phyloP scores from a whole-genome alignment of 1,140 invertebrate species.

The Chironomus striatipennis region DNA sequence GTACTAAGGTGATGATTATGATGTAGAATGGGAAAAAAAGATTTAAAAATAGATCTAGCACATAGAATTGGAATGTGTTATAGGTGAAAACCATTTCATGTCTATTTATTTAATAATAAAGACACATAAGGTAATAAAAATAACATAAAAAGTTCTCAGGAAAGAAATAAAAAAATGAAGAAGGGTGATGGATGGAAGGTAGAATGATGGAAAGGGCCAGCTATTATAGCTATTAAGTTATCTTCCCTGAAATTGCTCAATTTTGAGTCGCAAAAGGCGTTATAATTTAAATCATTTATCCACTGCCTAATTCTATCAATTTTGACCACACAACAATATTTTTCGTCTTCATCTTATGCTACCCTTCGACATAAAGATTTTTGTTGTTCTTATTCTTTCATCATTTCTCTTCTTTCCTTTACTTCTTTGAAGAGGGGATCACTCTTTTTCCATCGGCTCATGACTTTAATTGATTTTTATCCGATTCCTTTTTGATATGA shows the following conservation, averaged over 20 bases:
- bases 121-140: not conserved
- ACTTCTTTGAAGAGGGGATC: not conserved
- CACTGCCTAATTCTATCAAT: constrained; percentile 20
- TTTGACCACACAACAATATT: constrained; percentile 18
- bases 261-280: constrained; percentile 22
- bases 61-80: not conserved
- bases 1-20: no score
- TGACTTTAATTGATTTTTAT: constrained; percentile 23
- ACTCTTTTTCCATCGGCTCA: not conserved
- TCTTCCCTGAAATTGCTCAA: constrained; percentile 21
- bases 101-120: constrained; percentile 9
- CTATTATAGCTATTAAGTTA: constrained; percentile 21
- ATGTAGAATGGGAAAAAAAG: no score
- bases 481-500: constrained; percentile 15
- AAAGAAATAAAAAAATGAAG: not conserved
- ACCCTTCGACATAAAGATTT: not conserved
- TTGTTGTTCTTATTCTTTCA: not conserved
- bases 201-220: constrained; percentile 2
- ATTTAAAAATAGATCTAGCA: not conserved
- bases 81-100: not conserved
- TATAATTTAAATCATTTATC: constrained; percentile 23
- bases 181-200: constrained; percentile 11
- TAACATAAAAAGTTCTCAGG: not conserved
- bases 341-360: not conserved
- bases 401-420: not conserved